Conservation (phyloP, 2,888 invertebrate genomes). For the Aplocera efformata region DNA sequence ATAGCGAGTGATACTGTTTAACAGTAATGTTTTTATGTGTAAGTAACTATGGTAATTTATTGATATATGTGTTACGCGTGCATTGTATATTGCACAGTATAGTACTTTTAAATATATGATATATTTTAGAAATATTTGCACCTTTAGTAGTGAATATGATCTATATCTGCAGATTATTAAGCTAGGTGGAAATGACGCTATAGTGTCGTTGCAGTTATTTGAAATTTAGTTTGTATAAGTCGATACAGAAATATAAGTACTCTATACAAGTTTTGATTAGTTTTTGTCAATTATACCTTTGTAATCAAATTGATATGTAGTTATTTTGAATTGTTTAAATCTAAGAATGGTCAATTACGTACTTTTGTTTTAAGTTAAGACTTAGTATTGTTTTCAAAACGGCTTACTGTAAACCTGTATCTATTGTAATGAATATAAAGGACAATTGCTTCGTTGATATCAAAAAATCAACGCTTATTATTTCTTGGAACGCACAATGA, state of each 20-base stretch:
- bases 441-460: neutral
- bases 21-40: slow-evolving; percentile 75
- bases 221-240: slow-evolving; percentile 55
- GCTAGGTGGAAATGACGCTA: slow-evolving; percentile 52
- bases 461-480: slow-evolving; percentile 9
- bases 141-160: slow-evolving; percentile 75
- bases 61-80: slow-evolving; percentile 67
- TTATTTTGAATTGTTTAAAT: slow-evolving; percentile 76
- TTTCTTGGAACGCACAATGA: slow-evolving; percentile 12
- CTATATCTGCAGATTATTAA: slow-evolving; percentile 73
- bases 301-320: slow-evolving; percentile 65
- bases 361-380: slow-evolving; percentile 65
- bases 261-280: slow-evolving; percentile 64
- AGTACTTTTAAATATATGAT: slow-evolving; percentile 68
- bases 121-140: slow-evolving; percentile 81
- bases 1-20: slow-evolving; percentile 72
- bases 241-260: slow-evolving; percentile 48
- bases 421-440: slow-evolving; percentile 4
- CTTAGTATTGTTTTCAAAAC: slow-evolving; percentile 47
- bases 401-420: slow-evolving; percentile 34
- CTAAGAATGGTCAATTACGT: slow-evolving; percentile 78
- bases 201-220: slow-evolving; percentile 43
- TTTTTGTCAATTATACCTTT: slow-evolving; percentile 78
- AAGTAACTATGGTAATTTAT: slow-evolving; percentile 56
- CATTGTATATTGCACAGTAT: slow-evolving; percentile 76